phyloP scores from a whole-genome alignment of 2,113 vertebrate species.

The Morone chrysops region DNA sequence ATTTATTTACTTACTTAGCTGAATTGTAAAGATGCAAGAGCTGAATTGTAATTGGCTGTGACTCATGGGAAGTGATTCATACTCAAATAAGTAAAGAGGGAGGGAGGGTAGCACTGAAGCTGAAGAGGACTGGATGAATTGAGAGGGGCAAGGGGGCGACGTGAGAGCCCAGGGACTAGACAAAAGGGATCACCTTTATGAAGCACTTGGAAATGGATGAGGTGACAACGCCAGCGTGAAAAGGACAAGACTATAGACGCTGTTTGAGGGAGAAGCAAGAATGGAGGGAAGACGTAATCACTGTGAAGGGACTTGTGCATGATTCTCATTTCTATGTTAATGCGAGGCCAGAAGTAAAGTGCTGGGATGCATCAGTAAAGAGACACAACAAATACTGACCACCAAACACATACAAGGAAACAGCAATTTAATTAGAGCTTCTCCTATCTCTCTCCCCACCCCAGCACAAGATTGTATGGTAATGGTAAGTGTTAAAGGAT shows the following conservation, averaged over 20 bases:
- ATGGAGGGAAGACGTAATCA: constrained; percentile 42
- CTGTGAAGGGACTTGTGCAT: constrained; percentile 77
- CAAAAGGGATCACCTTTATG: constrained; percentile 51
- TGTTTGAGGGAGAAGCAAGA: constrained; percentile 1
- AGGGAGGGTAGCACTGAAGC: not conserved
- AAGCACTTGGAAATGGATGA: constrained; percentile 46
- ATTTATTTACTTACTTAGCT: not conserved
- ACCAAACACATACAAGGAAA: not conserved
- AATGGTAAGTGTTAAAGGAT: not conserved
- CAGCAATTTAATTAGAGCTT: constrained; percentile 43
- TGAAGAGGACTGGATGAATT: constrained; percentile 49
- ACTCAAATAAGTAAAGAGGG: constrained; percentile 25
- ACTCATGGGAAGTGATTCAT: constrained; percentile 30
- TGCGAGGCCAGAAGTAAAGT: constrained; percentile 66
- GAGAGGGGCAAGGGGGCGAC: constrained; percentile 1
- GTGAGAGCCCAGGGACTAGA: constrained; percentile 34
- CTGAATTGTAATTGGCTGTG: constrained; percentile 12
- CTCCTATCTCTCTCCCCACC: not conserved
- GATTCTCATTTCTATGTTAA: constrained; percentile 86
- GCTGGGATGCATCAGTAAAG: constrained; percentile 35
- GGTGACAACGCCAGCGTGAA: constrained; percentile 5
- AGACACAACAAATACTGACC: constrained; percentile 35
- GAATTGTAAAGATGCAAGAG: not conserved
- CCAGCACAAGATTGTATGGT: not conserved
- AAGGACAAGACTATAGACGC: constrained; percentile 21